Evolutionary conservation across 2,888 invertebrate genomes (phyloP).

Genomic region (Kuschelorhynchus macadamiae): DNA sequence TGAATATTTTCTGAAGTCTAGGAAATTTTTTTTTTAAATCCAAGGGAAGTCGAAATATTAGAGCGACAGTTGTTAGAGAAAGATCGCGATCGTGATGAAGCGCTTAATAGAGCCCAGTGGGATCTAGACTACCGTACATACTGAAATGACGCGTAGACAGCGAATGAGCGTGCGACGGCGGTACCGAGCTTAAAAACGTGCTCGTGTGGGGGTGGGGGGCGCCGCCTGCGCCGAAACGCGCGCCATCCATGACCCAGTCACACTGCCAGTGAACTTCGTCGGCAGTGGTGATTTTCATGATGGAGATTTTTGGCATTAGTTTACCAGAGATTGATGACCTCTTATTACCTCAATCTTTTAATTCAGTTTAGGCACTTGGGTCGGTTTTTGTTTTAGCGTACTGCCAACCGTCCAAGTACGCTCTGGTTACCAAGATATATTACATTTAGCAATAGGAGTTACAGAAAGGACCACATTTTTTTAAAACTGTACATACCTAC

Average conservation of each 20-base stretch:
- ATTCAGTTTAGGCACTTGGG: too few species aligned
- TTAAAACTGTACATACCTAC: too few species aligned
- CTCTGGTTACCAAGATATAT: too few species aligned
- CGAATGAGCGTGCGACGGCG: conserved; percentile 49
- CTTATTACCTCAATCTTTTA: conserved; percentile 1
- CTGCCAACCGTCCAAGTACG: too few species aligned
- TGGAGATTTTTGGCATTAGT: conserved; percentile 41
- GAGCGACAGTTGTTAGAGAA: conserved; percentile 16
- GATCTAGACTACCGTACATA: conserved; percentile 61
- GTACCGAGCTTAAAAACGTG: conserved; percentile 63
- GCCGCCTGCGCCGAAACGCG: conserved; percentile 64
- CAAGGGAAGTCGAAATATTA: conserved; percentile 21
- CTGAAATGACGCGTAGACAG: conserved; percentile 41
- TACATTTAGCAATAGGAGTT: too few species aligned
- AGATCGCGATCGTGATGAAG: conserved; percentile 40
- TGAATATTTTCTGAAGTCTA: conserved; percentile 36
- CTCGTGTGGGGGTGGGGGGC: conserved; percentile 56
- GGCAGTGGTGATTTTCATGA: conserved; percentile 15
- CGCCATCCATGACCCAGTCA: conserved; percentile 68
- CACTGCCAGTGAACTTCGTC: conserved; percentile 65
- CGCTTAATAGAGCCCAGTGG: conserved; percentile 64
- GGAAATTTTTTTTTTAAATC: conserved; percentile 7
- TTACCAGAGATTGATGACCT: conserved; percentile 45
- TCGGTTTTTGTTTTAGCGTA: too few species aligned
- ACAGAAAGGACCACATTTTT: too few species aligned